These are phyloP conservation scores for Syndactyla subalaris DNA, from an alignment of 2,797 vertebrate species.

Conservation along the genomic window DNA sequence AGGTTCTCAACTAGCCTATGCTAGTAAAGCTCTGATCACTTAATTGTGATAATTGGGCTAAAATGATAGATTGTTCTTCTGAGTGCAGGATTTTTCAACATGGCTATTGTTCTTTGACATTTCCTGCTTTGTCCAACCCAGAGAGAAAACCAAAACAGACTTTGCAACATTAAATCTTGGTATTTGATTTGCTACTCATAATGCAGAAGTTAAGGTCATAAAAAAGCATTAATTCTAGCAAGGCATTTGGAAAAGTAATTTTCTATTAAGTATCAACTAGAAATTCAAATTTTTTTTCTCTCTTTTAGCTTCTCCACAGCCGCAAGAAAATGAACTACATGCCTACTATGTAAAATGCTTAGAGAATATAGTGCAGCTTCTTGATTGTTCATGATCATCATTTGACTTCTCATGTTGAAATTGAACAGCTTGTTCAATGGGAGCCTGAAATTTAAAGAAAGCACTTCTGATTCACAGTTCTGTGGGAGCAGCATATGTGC, in stretches of 20 bases:
- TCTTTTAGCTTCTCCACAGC: constrained; percentile 75
- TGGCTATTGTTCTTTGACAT: neutral
- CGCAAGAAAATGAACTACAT: constrained; percentile 74
- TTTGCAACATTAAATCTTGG: neutral
- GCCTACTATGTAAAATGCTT: constrained; percentile 89
- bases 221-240: neutral
- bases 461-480: neutral
- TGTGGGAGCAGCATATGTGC: neutral
- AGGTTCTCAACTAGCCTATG: neutral
- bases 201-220: neutral
- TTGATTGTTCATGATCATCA: constrained; percentile 76
- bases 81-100: neutral
- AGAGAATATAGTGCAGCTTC: constrained; percentile 85
- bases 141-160: neutral
- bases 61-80: neutral
- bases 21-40: neutral
- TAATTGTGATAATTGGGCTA: neutral
- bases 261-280: neutral
- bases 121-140: neutral
- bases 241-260: neutral
- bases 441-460: neutral
- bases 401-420: neutral
- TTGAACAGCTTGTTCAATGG: neutral
- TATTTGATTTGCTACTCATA: neutral
- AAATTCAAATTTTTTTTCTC: constrained; percentile 3